Evolutionary conservation across 2,888 invertebrate genomes (phyloP).

Genomic region (Hydroisotoma schaefferi): DNA sequence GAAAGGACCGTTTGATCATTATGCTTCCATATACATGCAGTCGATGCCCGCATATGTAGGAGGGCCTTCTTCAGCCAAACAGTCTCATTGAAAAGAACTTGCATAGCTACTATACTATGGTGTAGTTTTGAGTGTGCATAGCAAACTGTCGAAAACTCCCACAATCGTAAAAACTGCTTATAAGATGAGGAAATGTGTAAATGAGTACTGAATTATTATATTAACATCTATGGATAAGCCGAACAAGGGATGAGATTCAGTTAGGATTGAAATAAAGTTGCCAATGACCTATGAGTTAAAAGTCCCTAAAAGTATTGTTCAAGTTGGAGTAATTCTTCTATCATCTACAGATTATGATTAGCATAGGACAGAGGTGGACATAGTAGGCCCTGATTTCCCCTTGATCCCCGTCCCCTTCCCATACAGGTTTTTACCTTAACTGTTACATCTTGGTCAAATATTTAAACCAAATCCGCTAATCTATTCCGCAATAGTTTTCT

Average conservation of each 20-base stretch:
- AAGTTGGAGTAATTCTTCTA: constrained; percentile 1
- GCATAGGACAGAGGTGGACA: constrained; percentile 11
- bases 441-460: constrained; percentile 21
- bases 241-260: too few species aligned
- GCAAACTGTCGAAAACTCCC: neutral
- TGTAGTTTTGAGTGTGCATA: too few species aligned
- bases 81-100: too few species aligned
- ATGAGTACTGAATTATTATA: too few species aligned
- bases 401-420: constrained; percentile 12
- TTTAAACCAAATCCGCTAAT: constrained; percentile 39
- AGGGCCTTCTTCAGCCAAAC: too few species aligned
- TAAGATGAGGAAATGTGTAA: neutral
- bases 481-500: constrained; percentile 29
- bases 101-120: too few species aligned
- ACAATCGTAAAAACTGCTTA: neutral
- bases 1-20: constrained; percentile 1
- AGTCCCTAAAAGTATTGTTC: constrained; percentile 11
- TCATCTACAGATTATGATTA: constrained; percentile 3
- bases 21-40: too few species aligned
- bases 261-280: too few species aligned
- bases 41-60: too few species aligned
- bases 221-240: too few species aligned
- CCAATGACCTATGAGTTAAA: constrained; percentile 17
- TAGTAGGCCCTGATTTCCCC: constrained; percentile 11
- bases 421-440: constrained; percentile 23